Conservation (phyloP, 1,140 invertebrate species). For the Nomia melanderi region DNA sequence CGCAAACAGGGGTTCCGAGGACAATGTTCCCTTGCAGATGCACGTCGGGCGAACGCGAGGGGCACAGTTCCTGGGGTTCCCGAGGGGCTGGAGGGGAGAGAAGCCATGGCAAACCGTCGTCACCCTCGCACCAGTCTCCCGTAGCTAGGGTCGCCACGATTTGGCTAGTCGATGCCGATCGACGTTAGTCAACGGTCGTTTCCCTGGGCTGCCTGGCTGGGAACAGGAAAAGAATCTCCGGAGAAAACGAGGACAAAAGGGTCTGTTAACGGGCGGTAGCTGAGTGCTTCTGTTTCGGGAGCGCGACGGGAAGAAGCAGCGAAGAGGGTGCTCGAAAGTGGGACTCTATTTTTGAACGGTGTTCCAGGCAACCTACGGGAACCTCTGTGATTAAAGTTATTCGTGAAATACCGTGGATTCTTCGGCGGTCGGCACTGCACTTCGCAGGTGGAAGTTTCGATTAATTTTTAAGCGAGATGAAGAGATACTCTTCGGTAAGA, state of each 20-base stretch:
- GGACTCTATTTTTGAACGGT: conserved; percentile 10
- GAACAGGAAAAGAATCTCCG: not conserved
- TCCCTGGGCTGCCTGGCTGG: not conserved
- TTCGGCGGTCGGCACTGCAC: not conserved
- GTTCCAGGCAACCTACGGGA: too few relatives aligned
- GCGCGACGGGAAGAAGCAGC: too few relatives aligned
- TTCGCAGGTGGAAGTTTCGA: not conserved
- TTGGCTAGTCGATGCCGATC: conserved; percentile 50
- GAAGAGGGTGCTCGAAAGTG: not conserved
- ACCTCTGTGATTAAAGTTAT: too few relatives aligned
- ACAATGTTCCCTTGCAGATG: conserved; percentile 37
- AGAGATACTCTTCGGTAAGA: conserved; percentile 59
- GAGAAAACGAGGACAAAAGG: not conserved
- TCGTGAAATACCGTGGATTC: not conserved
- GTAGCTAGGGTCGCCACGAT: conserved; percentile 40
- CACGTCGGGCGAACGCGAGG: conserved; percentile 16
- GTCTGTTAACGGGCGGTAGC: not conserved
- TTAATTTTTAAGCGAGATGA: conserved; percentile 23
- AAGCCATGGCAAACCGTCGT: conserved; percentile 51
- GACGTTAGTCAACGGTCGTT: conserved; percentile 46
- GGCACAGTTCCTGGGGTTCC: conserved; percentile 18
- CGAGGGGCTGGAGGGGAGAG: not conserved
- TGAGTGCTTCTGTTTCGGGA: too few relatives aligned
- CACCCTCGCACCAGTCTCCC: conserved; percentile 47
- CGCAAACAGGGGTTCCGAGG: conserved; percentile 37